A percentile compares a stretch with the other conserved stretches of the same genome.
These are phyloP conservation scores for Papilio demoleus DNA, from an alignment of 2,888 invertebrate genomes.

Conservation along the genomic window DNA sequence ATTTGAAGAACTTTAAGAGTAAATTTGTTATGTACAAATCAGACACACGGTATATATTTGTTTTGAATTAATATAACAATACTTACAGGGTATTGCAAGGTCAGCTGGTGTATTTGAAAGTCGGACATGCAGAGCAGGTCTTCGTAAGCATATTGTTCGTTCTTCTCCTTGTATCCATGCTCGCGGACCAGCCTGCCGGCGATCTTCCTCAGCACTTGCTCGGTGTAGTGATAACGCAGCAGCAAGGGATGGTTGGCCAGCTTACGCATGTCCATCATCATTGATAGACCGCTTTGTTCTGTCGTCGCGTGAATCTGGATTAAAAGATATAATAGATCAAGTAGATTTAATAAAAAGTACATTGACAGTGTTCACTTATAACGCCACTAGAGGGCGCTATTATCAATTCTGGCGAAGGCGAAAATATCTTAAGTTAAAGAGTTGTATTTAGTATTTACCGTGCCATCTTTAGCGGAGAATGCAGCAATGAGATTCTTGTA, in stretches of 20 bases:
- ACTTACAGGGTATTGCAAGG: constrained; percentile 85
- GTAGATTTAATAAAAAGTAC: too few species aligned
- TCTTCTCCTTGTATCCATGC: constrained; percentile 88
- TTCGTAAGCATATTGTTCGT: constrained; percentile 91
- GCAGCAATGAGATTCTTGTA: constrained; percentile 90
- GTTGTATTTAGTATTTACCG: constrained; percentile 61
- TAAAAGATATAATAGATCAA: too few species aligned
- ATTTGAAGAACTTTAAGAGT: too few species aligned
- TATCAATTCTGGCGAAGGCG: too few species aligned
- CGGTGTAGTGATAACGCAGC: constrained; percentile 88
- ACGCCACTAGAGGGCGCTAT: too few species aligned
- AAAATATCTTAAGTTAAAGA: too few species aligned
- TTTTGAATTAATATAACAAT: not conserved
- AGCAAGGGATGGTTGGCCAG: constrained; percentile 97
- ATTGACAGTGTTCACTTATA: too few species aligned
- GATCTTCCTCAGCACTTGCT: constrained; percentile 85
- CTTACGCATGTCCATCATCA: constrained; percentile 97
- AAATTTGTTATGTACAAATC: too few species aligned
- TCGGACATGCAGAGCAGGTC: constrained; percentile 95
- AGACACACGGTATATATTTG: too few species aligned
- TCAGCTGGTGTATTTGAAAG: constrained; percentile 94
- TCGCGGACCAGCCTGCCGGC: constrained; percentile 87
- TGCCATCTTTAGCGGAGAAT: constrained; percentile 85
- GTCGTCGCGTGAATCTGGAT: constrained; percentile 76
- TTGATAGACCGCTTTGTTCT: constrained; percentile 87